Percentiles rank a stretch among this genome's conserved stretches.
Conservation (phyloP, 2,113 vertebrate genomes). For the Pedetes capensis region DNA sequence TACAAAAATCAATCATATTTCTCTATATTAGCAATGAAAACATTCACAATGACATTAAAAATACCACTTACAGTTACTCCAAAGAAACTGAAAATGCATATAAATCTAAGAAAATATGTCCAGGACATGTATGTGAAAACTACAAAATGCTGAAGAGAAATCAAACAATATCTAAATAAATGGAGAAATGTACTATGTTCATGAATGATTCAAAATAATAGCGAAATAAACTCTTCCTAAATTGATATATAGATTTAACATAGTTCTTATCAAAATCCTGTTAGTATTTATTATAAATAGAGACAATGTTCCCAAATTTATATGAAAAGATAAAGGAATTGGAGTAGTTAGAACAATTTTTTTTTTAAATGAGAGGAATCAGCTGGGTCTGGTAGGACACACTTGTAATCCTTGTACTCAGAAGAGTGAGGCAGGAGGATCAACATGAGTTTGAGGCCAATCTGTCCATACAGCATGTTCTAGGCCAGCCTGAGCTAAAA, state of each 20-base stretch:
- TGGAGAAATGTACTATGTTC: background rate
- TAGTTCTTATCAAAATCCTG: conserved; percentile 9
- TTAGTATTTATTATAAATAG: conserved; percentile 10
- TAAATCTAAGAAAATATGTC: background rate
- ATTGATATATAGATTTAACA: background rate
- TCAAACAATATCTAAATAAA: background rate
- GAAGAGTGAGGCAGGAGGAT: too few species aligned
- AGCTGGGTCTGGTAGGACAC: too few species aligned
- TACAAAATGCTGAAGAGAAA: conserved; percentile 8
- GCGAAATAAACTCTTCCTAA: background rate
- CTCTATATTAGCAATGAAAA: background rate
- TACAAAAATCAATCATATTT: background rate
- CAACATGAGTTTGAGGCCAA: too few species aligned
- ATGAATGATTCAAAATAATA: background rate
- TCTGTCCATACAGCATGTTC: too few species aligned
- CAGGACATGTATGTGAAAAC: background rate
- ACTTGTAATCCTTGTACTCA: too few species aligned
- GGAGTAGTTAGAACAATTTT: background rate
- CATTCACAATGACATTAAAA: background rate
- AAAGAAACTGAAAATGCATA: background rate
- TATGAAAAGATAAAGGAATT: conserved; percentile 7
- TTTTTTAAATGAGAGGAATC: too few species aligned
- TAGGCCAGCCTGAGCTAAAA: too few species aligned
- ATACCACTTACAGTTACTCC: background rate
- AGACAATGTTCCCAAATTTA: background rate